Conservation (phyloP, 1,140 invertebrate genomes). For the Philotrypesis tridentata region DNA sequence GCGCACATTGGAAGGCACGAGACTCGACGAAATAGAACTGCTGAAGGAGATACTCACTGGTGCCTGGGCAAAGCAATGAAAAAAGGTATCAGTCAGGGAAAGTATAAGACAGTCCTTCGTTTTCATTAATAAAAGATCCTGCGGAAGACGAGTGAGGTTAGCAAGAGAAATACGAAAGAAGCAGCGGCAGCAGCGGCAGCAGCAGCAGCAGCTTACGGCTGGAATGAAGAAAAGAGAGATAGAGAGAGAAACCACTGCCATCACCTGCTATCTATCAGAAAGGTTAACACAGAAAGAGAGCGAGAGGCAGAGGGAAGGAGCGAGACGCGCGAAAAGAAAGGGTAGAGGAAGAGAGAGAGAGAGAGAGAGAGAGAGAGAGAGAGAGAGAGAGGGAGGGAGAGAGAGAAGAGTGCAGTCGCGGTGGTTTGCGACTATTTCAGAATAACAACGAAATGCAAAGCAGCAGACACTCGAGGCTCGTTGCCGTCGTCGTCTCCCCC, state of each 20-base stretch:
- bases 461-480: slow-evolving; percentile 19
- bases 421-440: slow-evolving; percentile 34
- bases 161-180: neutral
- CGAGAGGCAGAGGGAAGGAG: no score
- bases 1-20: neutral
- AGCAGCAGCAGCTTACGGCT: neutral
- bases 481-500: no score
- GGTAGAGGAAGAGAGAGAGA: neutral
- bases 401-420: neutral
- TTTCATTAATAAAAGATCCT: slow-evolving; percentile 46
- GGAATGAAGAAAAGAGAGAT: neutral
- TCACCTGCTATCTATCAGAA: slow-evolving; percentile 42
- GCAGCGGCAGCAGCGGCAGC: neutral
- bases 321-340: neutral
- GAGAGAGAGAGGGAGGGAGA: neutral
- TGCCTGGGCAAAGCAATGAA: neutral
- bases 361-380: neutral
- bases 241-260: no score
- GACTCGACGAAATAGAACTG: neutral
- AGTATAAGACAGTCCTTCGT: slow-evolving; percentile 6
- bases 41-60: no score
- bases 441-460: slow-evolving; percentile 19
- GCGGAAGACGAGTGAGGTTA: slow-evolving; percentile 12
- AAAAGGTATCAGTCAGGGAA: neutral
- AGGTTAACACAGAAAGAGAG: slow-evolving; percentile 15